phyloP scores from a whole-genome alignment of 1,140 invertebrate species.

The Drosophila neocordata region DNA sequence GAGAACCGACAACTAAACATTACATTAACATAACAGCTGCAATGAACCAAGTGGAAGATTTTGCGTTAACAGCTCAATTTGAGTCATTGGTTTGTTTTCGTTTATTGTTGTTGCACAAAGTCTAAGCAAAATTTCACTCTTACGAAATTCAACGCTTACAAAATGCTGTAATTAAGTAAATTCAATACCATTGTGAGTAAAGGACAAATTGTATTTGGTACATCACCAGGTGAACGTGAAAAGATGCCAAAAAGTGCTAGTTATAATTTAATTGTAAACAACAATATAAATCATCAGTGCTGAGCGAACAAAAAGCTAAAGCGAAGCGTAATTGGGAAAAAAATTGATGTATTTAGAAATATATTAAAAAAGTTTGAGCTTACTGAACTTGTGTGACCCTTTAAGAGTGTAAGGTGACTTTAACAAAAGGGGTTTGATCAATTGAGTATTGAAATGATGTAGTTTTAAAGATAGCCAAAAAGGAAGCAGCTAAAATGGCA shows the following conservation, averaged over 20 bases:
- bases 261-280: background rate
- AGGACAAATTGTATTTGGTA: background rate
- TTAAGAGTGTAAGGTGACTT: too few species aligned
- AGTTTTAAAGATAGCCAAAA: background rate
- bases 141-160: slow-evolving; percentile 21
- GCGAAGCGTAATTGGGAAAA: background rate
- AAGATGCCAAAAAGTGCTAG: background rate
- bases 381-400: too few species aligned
- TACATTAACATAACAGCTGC: background rate
- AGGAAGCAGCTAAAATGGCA: background rate
- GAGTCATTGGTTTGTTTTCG: background rate
- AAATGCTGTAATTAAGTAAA: slow-evolving; percentile 38
- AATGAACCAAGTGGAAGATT: background rate
- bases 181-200: slow-evolving; percentile 1
- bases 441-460: too few species aligned
- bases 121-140: slow-evolving; percentile 47
- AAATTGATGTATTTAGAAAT: too few species aligned
- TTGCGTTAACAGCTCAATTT: background rate
- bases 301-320: background rate
- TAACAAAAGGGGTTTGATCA: too few species aligned
- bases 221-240: background rate
- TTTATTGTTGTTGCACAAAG: slow-evolving; percentile 21
- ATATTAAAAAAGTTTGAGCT: too few species aligned
- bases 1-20: too few species aligned
- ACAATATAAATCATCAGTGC: background rate